These are phyloP conservation scores for Actinostola sp. DNA, from an alignment of 92 coral and sea anemone genomes.

Conservation along the genomic window DNA sequence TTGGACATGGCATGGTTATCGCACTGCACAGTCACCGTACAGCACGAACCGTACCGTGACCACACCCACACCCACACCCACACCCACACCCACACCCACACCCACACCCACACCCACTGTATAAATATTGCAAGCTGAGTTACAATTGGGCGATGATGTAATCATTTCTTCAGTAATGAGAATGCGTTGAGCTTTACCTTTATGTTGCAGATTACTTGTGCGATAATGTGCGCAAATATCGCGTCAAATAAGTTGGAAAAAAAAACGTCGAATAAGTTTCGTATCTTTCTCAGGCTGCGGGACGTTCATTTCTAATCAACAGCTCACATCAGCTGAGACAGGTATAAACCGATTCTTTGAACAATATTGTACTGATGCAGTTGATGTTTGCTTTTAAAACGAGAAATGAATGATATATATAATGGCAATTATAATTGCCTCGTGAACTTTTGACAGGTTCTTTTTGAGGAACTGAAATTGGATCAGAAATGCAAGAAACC, in stretches of 20 bases:
- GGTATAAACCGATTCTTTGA: slow-evolving; percentile 57
- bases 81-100: no score
- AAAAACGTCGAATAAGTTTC: neutral
- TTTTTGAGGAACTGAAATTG: slow-evolving; percentile 83
- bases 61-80: no score
- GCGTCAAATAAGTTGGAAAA: no score
- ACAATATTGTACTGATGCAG: neutral
- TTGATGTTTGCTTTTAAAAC: neutral
- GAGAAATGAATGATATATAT: neutral
- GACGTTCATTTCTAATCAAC: slow-evolving; percentile 85
- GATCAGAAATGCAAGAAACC: slow-evolving; percentile 81
- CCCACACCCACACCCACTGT: no score
- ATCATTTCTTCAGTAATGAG: no score
- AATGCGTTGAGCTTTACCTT: no score
- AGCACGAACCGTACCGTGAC: no score
- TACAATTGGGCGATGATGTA: no score
- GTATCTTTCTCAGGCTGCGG: slow-evolving; percentile 57
- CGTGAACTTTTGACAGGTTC: slow-evolving; percentile 48
- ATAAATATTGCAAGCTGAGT: no score
- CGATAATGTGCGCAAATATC: neutral
- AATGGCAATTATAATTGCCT: neutral
- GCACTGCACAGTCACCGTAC: no score
- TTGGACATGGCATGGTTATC: no score
- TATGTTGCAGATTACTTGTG: no score
- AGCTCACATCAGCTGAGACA: slow-evolving; percentile 94